A percentile compares a stretch with the other conserved stretches of the same genome.
phyloP scores from a whole-genome alignment of 2,797 vertebrate genomes.

The Protosalanx chinensis region DNA sequence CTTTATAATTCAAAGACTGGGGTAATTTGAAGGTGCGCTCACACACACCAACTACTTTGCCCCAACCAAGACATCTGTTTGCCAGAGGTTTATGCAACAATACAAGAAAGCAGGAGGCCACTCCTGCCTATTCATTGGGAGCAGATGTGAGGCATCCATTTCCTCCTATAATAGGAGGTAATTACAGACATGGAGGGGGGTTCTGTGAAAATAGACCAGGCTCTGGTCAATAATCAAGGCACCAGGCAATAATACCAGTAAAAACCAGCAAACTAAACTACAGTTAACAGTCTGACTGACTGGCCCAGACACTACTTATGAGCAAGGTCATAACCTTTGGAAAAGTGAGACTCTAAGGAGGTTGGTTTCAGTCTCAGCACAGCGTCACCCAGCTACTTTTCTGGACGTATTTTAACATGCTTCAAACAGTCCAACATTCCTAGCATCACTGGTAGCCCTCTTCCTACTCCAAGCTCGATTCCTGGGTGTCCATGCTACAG shows the following conservation, averaged over 20 bases:
- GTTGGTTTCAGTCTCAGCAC: slow-evolving; percentile 48
- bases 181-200: slow-evolving; percentile 63
- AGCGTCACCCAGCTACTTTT: too few relatives aligned
- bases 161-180: slow-evolving; percentile 70
- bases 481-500: slow-evolving; percentile 24
- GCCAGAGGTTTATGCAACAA: slow-evolving; percentile 60
- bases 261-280: slow-evolving; percentile 4
- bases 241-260: slow-evolving; percentile 29
- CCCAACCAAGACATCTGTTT: slow-evolving; percentile 68
- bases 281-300: slow-evolving; percentile 28
- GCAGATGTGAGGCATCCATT: slow-evolving; percentile 74
- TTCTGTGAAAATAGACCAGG: slow-evolving; percentile 57
- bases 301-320: slow-evolving; percentile 49
- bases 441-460: slow-evolving; percentile 9
- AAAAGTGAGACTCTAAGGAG: slow-evolving; percentile 35
- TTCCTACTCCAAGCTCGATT: slow-evolving; percentile 5
- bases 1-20: slow-evolving; percentile 59
- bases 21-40: slow-evolving; percentile 63
- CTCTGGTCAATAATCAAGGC: slow-evolving; percentile 49
- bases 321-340: slow-evolving; percentile 54
- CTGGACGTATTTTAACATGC: too few relatives aligned
- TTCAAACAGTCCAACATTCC: slow-evolving; percentile 8
- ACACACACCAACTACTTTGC: slow-evolving; percentile 31
- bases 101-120: slow-evolving; percentile 58
- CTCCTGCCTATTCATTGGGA: slow-evolving; percentile 72